These are phyloP conservation scores for Caiman crocodilus DNA, from an alignment of 2,797 vertebrate genomes.

Conservation along the genomic window DNA sequence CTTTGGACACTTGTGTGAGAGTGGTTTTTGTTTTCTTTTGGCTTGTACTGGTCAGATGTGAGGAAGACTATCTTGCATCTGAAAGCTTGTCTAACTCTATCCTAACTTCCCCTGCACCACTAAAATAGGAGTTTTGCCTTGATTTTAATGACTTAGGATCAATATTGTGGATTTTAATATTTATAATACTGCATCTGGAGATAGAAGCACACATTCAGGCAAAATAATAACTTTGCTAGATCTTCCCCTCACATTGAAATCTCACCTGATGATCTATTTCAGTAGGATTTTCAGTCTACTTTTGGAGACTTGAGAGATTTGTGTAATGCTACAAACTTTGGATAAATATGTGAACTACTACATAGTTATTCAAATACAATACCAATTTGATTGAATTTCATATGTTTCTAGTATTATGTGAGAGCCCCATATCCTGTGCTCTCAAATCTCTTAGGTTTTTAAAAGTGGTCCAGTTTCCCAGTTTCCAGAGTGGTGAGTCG, in stretches of 20 bases:
- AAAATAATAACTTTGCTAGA: background rate
- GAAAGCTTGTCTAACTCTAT: too few relatives aligned
- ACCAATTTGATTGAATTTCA: background rate
- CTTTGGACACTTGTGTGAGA: background rate
- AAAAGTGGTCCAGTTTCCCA: background rate
- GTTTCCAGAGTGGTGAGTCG: too few relatives aligned
- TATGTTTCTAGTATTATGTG: background rate
- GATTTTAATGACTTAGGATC: background rate
- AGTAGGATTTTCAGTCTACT: background rate
- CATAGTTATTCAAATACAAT: background rate
- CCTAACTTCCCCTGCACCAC: background rate
- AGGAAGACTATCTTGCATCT: too few relatives aligned
- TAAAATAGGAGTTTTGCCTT: background rate
- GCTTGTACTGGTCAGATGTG: too few relatives aligned
- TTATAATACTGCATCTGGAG: background rate
- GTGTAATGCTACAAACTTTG: background rate
- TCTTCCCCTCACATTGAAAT: background rate
- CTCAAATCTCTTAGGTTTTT: background rate
- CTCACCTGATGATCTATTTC: background rate
- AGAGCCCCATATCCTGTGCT: background rate
- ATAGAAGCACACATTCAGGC: background rate
- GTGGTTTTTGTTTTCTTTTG: background rate
- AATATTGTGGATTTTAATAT: background rate
- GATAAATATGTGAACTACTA: background rate
- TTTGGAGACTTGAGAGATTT: background rate